phyloP scores from a whole-genome alignment of 1,140 invertebrate genomes.

The Trachelipus rathkii region DNA sequence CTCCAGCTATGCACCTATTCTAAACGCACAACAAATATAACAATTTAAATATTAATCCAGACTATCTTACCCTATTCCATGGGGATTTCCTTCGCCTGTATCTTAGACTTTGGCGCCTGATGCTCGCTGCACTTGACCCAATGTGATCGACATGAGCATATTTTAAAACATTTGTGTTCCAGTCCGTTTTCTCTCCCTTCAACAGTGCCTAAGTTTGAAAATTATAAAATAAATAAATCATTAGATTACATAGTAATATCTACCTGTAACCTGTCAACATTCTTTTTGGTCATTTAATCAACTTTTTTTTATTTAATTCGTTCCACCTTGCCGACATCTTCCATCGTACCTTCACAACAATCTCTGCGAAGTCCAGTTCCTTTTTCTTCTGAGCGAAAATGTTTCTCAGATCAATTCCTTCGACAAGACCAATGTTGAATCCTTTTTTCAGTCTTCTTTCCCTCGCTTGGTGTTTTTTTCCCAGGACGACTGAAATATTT shows the following conservation, averaged over 20 bases:
- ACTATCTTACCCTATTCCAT: slow-evolving; percentile 21
- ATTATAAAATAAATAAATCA: background rate
- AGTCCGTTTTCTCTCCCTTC: slow-evolving; percentile 62
- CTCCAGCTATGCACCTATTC: slow-evolving; percentile 10
- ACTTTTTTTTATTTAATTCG: slow-evolving; percentile 50
- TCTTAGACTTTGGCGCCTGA: slow-evolving; percentile 48
- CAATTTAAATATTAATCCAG: background rate
- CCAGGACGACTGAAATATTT: slow-evolving; percentile 56
- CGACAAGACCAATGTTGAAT: slow-evolving; percentile 81
- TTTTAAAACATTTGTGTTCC: slow-evolving; percentile 73
- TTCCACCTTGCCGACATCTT: slow-evolving; percentile 20
- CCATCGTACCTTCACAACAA: slow-evolving; percentile 51
- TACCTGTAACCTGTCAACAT: background rate
- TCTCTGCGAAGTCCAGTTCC: slow-evolving; percentile 73
- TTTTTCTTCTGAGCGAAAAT: slow-evolving; percentile 58
- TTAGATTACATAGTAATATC: background rate
- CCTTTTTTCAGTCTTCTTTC: slow-evolving; percentile 79
- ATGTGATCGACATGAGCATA: slow-evolving; percentile 68
- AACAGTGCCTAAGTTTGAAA: slow-evolving; percentile 1
- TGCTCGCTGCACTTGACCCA: slow-evolving; percentile 63
- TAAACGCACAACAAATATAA: background rate
- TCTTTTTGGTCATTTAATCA: background rate
- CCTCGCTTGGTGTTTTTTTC: slow-evolving; percentile 78
- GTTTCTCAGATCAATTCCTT: slow-evolving; percentile 70
- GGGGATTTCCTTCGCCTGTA: slow-evolving; percentile 24